Base-by-base conservation (phyloP, 2,113 vertebrate species). In the Bostrychus sinensis region DNA sequence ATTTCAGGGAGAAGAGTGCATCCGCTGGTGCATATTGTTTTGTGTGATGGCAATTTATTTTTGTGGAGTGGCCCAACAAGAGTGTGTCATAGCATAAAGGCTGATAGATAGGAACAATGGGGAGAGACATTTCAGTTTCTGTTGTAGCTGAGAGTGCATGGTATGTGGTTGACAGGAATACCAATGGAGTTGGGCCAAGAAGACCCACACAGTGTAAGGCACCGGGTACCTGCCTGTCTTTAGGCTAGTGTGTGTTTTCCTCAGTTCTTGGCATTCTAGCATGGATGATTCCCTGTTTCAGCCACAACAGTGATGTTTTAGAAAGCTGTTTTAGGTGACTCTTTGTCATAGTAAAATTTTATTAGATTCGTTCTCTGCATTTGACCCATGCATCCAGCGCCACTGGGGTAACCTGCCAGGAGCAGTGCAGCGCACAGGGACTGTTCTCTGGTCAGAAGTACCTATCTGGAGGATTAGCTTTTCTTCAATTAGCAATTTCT, bases 31-130 rank as follows among this genome's bases (percentile, higher is more conserved):
- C 78, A 72, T 80, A 84, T 85, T 87, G 82, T 88, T 89, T 89
- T n/a, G 82, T 80, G 72, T 80, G 77, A 70, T 57, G 51, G 79
- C 84, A 81, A 88, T 89, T 89, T 90, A 77, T 90, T 89, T 79
- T 23, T 70, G 59, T 11, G 17, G 70, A 79, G 84, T 65, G 70
- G 65, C 75, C 42, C 63, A 72, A 65, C 69, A 72, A 78, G 77
- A 62, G 60, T 50, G 65, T 56, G 37, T 70, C 71, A 46, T 55
- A 63, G 78, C 86, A 81, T 75, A 82, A 83, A 72, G 75, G 65
- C 70, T 83, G 78, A 87, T 76, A 66, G 84, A 90, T 86, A 84
- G 84, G 85, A 89, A 83, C 77, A 77, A 80, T 55, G 34, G 71
- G 80, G 75, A 82, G 78, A 85, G 71, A 62, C 70, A 86, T 88